Base-by-base conservation (phyloP, 2,797 vertebrate genomes). In the Melanotaenia nigrans region DNA sequence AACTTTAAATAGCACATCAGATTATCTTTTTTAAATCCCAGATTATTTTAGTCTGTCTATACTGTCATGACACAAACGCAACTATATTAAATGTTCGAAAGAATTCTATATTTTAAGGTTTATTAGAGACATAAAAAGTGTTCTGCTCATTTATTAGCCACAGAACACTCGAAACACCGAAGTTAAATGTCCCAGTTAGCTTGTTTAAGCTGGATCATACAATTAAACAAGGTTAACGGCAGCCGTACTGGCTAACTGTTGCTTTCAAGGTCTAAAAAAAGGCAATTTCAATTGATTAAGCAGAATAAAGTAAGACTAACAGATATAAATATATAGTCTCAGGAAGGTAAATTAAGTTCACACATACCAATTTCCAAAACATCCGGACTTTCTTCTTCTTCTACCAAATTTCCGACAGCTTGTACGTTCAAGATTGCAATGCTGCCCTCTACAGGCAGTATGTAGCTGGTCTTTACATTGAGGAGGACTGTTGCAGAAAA, bases 331-430 rank as follows among this genome's bases (percentile, higher is more conserved):
- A 3, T 22, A 1, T 25, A 20, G 32, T 18, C 24, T n/a, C 22
- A 58, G 2, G 0, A 5, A 3, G n/a, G 24, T 13, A 4, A 0
- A 0, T 22, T 1, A 24, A 16, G 3, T 4, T 20, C 9, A 5
- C 0, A 36, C 20, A 1, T 1, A 56, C 18, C 5, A 2, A 0
- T 30, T 35, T 0, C 14, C 72, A 70, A 83, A 85, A 87, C 77
- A 86, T 81, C 68, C 82, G 78, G 24, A 0, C 70, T 42, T 40
- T 78, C 80, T 84, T 85, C 82, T 84, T 85, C 81, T 68, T 4
- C 22, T 4, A 0, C 3, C 3, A 22, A 2, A 7, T 0, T 45
- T 30, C 9, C 8, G 0, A 33, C 4, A 22, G 53, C 1, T 0
- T 42, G 35, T 24, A 5, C 1, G 5, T 5, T 60, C 5, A 5